Evolutionary conservation across 2,113 vertebrate species (phyloP), one percentile per base, ranked within the genome.

Genomic region (Peromyscus polionotus): DNA sequence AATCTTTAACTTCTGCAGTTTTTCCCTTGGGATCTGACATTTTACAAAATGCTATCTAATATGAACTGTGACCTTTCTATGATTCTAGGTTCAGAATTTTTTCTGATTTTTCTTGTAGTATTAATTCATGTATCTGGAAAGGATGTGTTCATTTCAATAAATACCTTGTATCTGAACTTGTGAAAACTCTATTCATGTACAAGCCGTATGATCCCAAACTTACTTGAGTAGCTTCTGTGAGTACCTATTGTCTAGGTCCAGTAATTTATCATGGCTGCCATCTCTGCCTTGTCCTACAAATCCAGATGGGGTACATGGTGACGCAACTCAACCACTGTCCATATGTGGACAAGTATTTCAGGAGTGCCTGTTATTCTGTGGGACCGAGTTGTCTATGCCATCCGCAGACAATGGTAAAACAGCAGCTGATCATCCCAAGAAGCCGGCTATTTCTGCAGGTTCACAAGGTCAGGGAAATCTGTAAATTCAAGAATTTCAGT

Each of bases 241-340:
- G n/a, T 36, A 61, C 8, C 42, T 31, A 7, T 0, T 87, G 22
- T 67, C 13, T 33, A 61, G 4, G 12, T 26, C 9, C 33, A 19
- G 14, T 1, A 4, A 13, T 68, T 86, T 22, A 11, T 73, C 7
- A 14, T 28, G 65, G 7, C 13, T 36, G 42, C 0, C 28, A 11
- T 16, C 61, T 63, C 31, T 87, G 59, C 36, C 8, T 65, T 63
- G 51, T 54, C 67, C 24, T 54, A 5, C 36, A 93, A n/a, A 65
- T 39, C n/a, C 2, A 93, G 39, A 39, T 57, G 6, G 20, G 72
- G 61, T 57, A 73, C 1, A 0, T 0, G 36, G 28, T 26, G 13
- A 76, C 10, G 17, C 93, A 51, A 77, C 7, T 4, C 7, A 63
- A 26, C 16, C 36, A 59, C 83, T 75, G 57, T 19, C 28, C 2